phyloP scores from a whole-genome alignment of 2,888 invertebrate genomes.

The Sylvicola fuscatus region DNA sequence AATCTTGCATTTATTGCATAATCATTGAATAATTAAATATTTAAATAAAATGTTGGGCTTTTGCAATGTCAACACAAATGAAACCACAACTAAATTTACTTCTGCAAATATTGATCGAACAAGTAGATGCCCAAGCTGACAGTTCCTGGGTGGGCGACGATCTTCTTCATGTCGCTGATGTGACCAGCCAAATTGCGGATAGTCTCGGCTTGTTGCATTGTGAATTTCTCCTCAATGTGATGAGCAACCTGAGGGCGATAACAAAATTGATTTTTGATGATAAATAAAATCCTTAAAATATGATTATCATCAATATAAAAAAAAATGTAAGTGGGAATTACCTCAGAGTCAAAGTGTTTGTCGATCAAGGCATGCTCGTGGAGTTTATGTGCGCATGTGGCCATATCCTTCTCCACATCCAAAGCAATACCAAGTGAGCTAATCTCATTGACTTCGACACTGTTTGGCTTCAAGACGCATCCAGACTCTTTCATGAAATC shows the following conservation, averaged over 20 bases:
- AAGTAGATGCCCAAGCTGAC: slow-evolving; percentile 45
- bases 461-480: background rate
- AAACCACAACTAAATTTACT: slow-evolving; percentile 7
- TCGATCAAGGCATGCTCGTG: slow-evolving; percentile 20
- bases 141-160: slow-evolving; percentile 35
- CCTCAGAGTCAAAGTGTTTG: slow-evolving; percentile 43
- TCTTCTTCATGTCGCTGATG: slow-evolving; percentile 44
- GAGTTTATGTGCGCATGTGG: slow-evolving; percentile 34
- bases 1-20: too few species aligned
- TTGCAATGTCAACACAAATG: too few species aligned
- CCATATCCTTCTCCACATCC: slow-evolving; percentile 52
- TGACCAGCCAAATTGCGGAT: slow-evolving; percentile 54
- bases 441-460: slow-evolving; percentile 35
- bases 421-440: slow-evolving; percentile 51
- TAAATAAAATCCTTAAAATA: background rate
- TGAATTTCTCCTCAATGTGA: slow-evolving; percentile 56
- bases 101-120: slow-evolving; percentile 43
- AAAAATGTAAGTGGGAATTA: slow-evolving; percentile 10
- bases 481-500: slow-evolving; percentile 23
- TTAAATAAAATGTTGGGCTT: too few species aligned
- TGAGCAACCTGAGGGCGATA: slow-evolving; percentile 33
- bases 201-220: slow-evolving; percentile 41
- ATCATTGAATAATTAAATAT: too few species aligned
- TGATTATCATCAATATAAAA: background rate
- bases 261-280: too few species aligned